Evolutionary conservation across 2,113 vertebrate genomes (phyloP).

Genomic region (Corythornis vintsioides): DNA sequence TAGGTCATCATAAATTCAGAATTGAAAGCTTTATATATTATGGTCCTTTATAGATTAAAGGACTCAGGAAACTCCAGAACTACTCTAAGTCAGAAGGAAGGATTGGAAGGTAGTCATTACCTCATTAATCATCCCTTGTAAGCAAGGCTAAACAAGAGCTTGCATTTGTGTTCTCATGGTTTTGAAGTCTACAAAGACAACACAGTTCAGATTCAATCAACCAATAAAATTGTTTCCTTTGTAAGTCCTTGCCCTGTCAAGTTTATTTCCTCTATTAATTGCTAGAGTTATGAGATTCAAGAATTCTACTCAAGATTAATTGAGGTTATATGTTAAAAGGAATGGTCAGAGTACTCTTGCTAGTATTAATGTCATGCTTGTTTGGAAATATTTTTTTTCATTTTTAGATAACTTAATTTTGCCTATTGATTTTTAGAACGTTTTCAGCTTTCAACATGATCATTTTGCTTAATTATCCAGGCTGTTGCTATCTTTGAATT

Average conservation of each 20-base stretch:
- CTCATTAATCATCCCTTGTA: background rate
- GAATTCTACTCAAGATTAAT: background rate
- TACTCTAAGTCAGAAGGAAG: background rate
- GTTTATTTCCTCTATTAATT: background rate
- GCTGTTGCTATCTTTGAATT: background rate
- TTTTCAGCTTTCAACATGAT: background rate
- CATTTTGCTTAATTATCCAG: background rate
- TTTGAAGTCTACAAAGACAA: background rate
- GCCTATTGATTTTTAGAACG: background rate
- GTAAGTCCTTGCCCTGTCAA: background rate
- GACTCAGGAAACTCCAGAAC: background rate
- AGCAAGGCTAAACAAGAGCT: background rate
- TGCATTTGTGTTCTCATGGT: background rate
- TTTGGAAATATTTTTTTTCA: background rate
- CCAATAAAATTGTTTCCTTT: background rate
- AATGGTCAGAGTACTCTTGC: background rate
- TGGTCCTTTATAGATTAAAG: background rate
- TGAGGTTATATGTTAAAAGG: background rate
- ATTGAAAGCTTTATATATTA: background rate
- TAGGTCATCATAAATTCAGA: background rate
- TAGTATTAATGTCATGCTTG: background rate
- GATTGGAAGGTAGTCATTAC: background rate
- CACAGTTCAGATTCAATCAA: background rate
- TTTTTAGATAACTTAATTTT: conserved; percentile 14
- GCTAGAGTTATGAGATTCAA: background rate